Percentiles rank a stretch among this genome's conserved stretches.
phyloP scores from a whole-genome alignment of 2,113 vertebrate species.

The Scortum barcoo region DNA sequence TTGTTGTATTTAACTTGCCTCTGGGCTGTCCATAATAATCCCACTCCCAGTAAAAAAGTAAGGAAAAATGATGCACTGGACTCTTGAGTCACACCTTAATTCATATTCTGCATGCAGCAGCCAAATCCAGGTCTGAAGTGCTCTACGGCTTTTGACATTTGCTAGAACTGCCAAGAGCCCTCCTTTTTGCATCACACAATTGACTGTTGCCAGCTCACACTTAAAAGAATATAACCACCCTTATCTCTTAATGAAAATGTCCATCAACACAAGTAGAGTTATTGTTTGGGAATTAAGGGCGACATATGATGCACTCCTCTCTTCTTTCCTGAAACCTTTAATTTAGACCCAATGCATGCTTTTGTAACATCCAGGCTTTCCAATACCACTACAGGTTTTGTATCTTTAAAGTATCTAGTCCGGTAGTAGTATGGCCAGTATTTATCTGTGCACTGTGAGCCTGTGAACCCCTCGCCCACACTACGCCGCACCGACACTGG shows the following conservation, averaged over 20 bases:
- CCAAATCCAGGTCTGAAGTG: neutral
- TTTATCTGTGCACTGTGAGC: neutral
- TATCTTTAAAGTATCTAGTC: neutral
- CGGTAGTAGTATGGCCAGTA: neutral
- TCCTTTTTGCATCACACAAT: slow-evolving; percentile 3
- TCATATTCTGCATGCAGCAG: slow-evolving; percentile 4
- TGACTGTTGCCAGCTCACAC: neutral
- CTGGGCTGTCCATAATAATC: neutral
- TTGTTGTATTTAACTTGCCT: neutral
- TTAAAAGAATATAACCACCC: neutral
- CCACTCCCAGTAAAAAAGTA: slow-evolving; percentile 1
- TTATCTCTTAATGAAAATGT: neutral
- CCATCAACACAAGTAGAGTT: neutral
- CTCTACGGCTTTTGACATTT: neutral
- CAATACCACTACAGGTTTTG: neutral
- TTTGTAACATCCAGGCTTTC: neutral
- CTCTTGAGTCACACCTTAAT: neutral
- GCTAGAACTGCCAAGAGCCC: neutral
- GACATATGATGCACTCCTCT: neutral
- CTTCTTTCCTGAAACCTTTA: neutral
- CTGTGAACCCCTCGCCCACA: neutral
- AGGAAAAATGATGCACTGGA: neutral
- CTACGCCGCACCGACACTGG: neutral
- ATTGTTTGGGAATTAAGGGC: neutral
- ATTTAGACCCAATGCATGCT: neutral